A percentile compares a stretch with the other conserved stretches of the same genome.
Evolutionary conservation across 2,113 vertebrate species (phyloP).

Genomic region (Daboia siamensis): DNA sequence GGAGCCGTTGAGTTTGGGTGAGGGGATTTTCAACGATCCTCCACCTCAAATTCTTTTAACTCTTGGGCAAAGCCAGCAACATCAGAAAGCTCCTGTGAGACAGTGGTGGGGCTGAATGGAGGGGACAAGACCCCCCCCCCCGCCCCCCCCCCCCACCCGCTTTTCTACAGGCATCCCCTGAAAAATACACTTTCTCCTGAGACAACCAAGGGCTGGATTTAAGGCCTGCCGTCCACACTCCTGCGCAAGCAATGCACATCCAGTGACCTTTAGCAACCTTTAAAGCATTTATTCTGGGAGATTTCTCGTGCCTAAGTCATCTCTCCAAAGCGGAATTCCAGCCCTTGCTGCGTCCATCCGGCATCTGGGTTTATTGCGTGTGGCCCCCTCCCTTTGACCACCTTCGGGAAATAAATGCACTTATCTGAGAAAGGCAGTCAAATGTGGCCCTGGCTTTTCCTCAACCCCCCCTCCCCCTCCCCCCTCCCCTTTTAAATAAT

Average conservation of each 20-base stretch:
- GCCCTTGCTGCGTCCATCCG: slow-evolving; percentile 54
- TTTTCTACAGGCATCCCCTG: background rate
- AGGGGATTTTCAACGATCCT: background rate
- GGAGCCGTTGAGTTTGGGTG: background rate
- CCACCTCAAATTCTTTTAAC: background rate
- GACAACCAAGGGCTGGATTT: slow-evolving; percentile 3
- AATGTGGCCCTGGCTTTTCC: slow-evolving; percentile 51
- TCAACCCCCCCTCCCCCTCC: background rate
- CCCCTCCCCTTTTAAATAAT: slow-evolving; percentile 59
- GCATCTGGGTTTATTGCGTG: slow-evolving; percentile 62
- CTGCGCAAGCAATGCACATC: rapidly evolving
- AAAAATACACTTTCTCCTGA: background rate
- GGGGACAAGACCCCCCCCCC: background rate
- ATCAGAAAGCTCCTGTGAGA: background rate
- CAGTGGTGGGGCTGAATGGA: background rate
- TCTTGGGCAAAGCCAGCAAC: no score
- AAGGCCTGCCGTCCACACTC: background rate
- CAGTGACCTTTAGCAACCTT: slow-evolving; percentile 32
- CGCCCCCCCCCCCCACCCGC: background rate
- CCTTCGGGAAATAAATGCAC: slow-evolving; percentile 82
- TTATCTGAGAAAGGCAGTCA: slow-evolving; percentile 65
- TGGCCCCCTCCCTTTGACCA: slow-evolving; percentile 72
- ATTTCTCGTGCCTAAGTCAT: slow-evolving; percentile 9
- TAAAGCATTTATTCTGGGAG: background rate
- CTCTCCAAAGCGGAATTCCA: slow-evolving; percentile 54